phyloP scores from a whole-genome alignment of 2,797 vertebrate genomes.

The Chelon auratus region DNA sequence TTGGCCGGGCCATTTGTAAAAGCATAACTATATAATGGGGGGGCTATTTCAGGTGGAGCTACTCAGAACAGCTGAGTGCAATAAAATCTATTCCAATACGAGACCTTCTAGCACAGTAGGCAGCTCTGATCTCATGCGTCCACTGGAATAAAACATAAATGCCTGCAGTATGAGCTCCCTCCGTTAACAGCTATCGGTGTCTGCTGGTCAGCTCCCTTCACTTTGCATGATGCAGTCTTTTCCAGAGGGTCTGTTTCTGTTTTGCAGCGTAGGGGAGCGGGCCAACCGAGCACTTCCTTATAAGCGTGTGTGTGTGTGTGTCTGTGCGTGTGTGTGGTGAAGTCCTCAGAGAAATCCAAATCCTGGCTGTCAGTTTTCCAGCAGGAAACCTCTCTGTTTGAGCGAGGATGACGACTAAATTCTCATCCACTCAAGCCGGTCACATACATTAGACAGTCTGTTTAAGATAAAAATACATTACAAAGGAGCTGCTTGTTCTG shows the following conservation, averaged over 20 bases:
- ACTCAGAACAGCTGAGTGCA: conserved; percentile 57
- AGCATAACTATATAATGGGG: conserved; percentile 48
- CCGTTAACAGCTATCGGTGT: conserved; percentile 51
- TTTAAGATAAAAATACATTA: conserved; percentile 32
- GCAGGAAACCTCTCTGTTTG: conserved; percentile 63
- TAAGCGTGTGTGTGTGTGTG: conserved; percentile 36
- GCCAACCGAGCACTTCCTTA: conserved; percentile 63
- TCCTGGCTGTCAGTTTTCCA: conserved; percentile 47
- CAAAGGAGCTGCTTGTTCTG: conserved; percentile 12
- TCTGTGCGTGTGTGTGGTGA: conserved; percentile 46
- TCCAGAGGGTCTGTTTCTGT: conserved; percentile 75
- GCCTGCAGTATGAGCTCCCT: conserved; percentile 48
- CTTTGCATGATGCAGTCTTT: conserved; percentile 68
- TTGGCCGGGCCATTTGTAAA: conserved; percentile 51
- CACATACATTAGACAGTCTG: conserved; percentile 11
- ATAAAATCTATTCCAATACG: conserved; percentile 46
- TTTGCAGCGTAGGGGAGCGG: conserved; percentile 61
- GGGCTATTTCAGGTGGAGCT: conserved; percentile 30
- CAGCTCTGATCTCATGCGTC: conserved; percentile 50
- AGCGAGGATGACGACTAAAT: conserved; percentile 69
- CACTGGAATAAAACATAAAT: conserved; percentile 48
- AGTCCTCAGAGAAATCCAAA: conserved; percentile 51
- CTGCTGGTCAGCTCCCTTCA: conserved; percentile 56
- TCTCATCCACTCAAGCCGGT: conserved; percentile 32
- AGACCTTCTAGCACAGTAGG: conserved; percentile 45